Percentiles rank a stretch among this genome's conserved stretches.
phyloP scores from a whole-genome alignment of 2,888 invertebrate species.

The Drosophila rellima region DNA sequence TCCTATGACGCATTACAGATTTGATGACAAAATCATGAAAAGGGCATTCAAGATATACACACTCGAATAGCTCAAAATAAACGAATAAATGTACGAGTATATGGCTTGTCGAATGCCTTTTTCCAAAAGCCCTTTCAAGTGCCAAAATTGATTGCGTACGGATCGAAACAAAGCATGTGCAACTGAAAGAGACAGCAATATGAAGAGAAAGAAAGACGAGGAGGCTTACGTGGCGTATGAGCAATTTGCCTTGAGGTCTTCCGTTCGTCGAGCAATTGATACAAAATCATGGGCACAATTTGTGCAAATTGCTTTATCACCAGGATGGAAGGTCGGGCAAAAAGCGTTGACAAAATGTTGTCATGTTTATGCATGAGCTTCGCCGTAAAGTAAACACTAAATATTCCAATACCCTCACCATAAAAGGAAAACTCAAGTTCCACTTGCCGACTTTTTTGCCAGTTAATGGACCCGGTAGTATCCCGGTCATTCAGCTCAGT shows the following conservation, averaged over 20 bases:
- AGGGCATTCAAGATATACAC: conserved; percentile 15
- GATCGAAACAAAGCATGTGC: conserved; percentile 1
- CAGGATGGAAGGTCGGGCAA: conserved; percentile 24
- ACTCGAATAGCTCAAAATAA: conserved; percentile 51
- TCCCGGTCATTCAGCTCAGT: background rate
- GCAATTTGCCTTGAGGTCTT: conserved; percentile 53
- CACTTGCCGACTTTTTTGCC: background rate
- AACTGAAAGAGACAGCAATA: background rate
- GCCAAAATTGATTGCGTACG: conserved; percentile 60
- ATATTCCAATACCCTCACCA: background rate
- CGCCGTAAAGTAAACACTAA: background rate
- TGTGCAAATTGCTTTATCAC: conserved; percentile 69
- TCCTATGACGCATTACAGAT: conserved; percentile 3
- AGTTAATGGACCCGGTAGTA: background rate
- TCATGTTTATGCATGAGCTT: conserved; percentile 58
- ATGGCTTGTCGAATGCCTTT: conserved; percentile 15
- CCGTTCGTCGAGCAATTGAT: conserved; percentile 67
- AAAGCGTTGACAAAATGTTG: conserved; percentile 56
- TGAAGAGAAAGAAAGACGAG: background rate
- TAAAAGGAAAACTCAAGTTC: background rate
- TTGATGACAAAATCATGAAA: conserved; percentile 12
- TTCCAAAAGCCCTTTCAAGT: conserved; percentile 37
- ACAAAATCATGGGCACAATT: conserved; percentile 77
- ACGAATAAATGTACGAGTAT: conserved; percentile 20
- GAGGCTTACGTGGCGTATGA: conserved; percentile 58